Base-by-base conservation (phyloP, 1,140 invertebrate species). In the Hyles euphorbiae region DNA sequence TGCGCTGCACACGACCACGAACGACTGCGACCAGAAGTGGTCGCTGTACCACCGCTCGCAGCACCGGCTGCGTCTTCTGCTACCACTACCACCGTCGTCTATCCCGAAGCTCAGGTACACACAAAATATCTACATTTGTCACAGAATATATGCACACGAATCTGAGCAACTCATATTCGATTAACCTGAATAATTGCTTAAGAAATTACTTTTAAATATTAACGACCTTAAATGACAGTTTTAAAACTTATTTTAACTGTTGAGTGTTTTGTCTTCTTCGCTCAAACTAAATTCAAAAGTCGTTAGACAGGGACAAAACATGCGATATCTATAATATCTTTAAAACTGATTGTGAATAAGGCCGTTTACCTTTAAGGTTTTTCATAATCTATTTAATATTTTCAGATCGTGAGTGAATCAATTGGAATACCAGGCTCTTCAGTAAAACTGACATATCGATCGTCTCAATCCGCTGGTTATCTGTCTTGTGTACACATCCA, bases 361-460 rank as follows among this genome's bases (percentile, higher is more conserved):
- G 22, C 2, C n/a, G n/a, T 22, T 22, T 22, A 22, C 22, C n/a
- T n/a, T n/a, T n/a, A n/a, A n/a, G n/a, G n/a, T n/a, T n/a, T n/a
- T n/a, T n/a, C n/a, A n/a, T n/a, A n/a, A n/a, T 5, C n/a, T 11
- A 52, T 34, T 44, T 44, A 48, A 53, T 11, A 44, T 57, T 60
- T 61, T 65, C 90, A 97, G 96, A 98, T 98, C 72, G 92, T 99
- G 1, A 97, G 98, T 88, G 97, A 99, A 89, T 96, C 96, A 59
- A 94, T 99, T 59, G 92, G 94, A 9, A 97, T 99, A 65, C 97
- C 98, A 3, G 97, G 97, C 34, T 96, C 97, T 2, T 94, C 95
- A 64, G 91, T 98, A 2, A 95, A 98, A 76, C 90, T 99, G 59
- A 95, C 98, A 67, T 98, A 98, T 84, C 96, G 97, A 74, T 98